Evolutionary conservation across 2,113 vertebrate species (phyloP), one percentile per base, ranked within the genome.

Genomic region (Tetrao urogallus): DNA sequence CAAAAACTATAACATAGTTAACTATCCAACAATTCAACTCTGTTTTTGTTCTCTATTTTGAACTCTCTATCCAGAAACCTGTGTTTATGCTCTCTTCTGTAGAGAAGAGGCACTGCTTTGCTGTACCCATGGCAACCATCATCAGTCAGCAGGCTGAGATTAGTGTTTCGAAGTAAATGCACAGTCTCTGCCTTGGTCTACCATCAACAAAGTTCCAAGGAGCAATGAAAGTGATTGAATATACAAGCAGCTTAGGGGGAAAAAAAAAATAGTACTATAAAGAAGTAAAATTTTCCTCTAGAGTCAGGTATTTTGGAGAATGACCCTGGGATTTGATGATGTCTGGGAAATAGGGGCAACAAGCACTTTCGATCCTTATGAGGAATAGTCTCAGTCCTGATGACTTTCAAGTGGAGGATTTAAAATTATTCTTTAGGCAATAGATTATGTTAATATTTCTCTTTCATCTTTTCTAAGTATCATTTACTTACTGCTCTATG

Each of bases 381-480:
- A 91, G 42, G 66, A 74, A 21, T 36, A 77, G 19, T 10, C 42
- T 84, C n/a, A 52, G 7, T 50, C 11, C 25, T 56, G 4, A 16
- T 40, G 28, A 16, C 10, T 79, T 87, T 81, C 40, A 89, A 82
- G 20, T 1, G 6, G 10, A 47, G 16, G 13, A 93, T 84, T 92
- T 86, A 86, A 73, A 84, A 48, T 48, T 13, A 69, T 54, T 76
- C 19, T 79, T 84, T 82, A 82, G 40, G 47, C 58, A 77, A 73
- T 27, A 82, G 42, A 67, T 89, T 85, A 91, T 87, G 92, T 13
- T 72, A 95, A 90, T 76, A 82, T 60, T 93, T 88, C 50, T 92
- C 50, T 89, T 95, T 92, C 61, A 63, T 92, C 47, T 88, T 83
- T 20, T 81, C 18, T 88, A 19, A 43, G 6, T 78, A 47, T 58